Base-by-base conservation (phyloP, 2,113 vertebrate species). In the Ictalurus punctatus region DNA sequence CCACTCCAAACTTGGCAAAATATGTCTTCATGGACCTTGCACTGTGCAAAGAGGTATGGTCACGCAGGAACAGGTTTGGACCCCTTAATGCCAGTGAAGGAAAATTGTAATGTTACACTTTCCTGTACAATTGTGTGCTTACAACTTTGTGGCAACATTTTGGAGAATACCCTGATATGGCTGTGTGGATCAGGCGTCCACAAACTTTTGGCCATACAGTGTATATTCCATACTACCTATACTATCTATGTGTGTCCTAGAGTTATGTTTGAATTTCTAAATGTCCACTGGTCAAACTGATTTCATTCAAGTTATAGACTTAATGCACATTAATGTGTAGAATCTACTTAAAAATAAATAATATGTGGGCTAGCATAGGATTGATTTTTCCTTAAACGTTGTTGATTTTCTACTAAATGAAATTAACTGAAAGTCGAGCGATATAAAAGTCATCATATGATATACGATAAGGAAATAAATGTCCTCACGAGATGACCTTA, bases 381-480 rank as follows among this genome's bases (percentile, higher is more conserved):
- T 82, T 58, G 9, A 56, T 30, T 85, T 65, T 54, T 9, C 65
- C 16, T 48, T 54, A 37, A 58, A 86, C 2, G 4, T 71, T 71
- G 59, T 81, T 54, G 13, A 87, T 87, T 80, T 87, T 40, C 1
- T 40, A 52, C 61, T 0, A 80, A 80, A 80, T 23, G 6, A 80
- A 54, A 80, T 74, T 80, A 58, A 65, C 56, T 85, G 61, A 88
- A 80, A 88, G 6, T 3, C 80, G 16, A 17, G 23, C 16, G 21
- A 80, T 30, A 78, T 48, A 23, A 52, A 34, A 79, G 6, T 74
- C 58, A 73, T 83, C 58, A 74, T 82, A 34, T 79, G 30, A 79
- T 25, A 63, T 63, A 82, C 27, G 81, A 44, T 83, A 30, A 59
- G 80, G 69, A 85, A 85, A 58, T 34, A 44, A 81, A 87, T 13